phyloP scores from a whole-genome alignment of 2,797 vertebrate species.

The Acanthornis magna region DNA sequence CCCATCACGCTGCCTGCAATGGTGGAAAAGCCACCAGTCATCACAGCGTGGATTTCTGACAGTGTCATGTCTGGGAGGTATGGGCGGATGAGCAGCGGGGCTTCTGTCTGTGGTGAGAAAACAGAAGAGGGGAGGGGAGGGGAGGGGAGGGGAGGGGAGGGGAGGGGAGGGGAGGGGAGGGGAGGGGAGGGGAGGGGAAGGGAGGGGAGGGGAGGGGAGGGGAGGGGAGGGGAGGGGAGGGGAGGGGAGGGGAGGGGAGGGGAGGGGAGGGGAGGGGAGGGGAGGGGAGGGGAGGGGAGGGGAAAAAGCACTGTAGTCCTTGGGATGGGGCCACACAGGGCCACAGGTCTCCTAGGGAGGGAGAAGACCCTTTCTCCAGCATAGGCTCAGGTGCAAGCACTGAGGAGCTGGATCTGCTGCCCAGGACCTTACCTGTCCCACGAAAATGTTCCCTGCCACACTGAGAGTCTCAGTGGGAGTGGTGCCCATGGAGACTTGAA shows the following conservation, averaged over 20 bases:
- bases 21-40: slow-evolving; percentile 92
- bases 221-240: neutral
- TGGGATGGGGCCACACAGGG: neutral
- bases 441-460: slow-evolving; percentile 95
- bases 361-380: neutral
- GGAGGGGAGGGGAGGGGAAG: neutral
- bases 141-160: no score
- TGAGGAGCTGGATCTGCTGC: neutral
- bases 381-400: neutral
- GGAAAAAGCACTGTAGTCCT: neutral
- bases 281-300: neutral
- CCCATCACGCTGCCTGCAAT: slow-evolving; percentile 97
- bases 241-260: neutral
- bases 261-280: neutral
- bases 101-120: slow-evolving; percentile 81
- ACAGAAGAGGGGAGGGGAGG: no score
- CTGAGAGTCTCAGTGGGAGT: slow-evolving; percentile 91
- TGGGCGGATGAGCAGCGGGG: slow-evolving; percentile 89
- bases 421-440: slow-evolving; percentile 86
- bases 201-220: no score
- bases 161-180: neutral
- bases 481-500: slow-evolving; percentile 93
- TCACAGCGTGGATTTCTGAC: slow-evolving; percentile 93
- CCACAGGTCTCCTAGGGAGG: neutral
- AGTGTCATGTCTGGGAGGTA: slow-evolving; percentile 92